These are phyloP conservation scores for Ichneumoninae sp. DNA, from an alignment of 2,888 invertebrate species.

Conservation along the genomic window DNA sequence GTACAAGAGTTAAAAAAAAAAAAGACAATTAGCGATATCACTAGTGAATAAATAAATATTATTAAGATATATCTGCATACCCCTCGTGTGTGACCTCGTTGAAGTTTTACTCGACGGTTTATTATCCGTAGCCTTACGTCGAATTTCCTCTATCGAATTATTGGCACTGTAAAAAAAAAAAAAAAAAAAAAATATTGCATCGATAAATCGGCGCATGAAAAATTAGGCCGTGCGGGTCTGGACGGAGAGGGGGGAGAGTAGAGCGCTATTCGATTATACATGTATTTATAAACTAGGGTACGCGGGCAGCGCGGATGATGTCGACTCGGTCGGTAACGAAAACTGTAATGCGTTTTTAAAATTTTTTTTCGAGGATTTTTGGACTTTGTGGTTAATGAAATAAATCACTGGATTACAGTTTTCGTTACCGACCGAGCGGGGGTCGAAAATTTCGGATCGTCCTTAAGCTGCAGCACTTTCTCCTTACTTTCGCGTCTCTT, in stretches of 20 bases:
- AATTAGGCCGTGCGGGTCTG: not conserved
- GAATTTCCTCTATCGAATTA: conserved; percentile 23
- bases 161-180: conserved; percentile 13
- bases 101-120: conserved; percentile 18
- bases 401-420: no score
- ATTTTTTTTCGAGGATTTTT: no score
- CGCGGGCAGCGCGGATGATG: no score
- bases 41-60: conserved; percentile 54
- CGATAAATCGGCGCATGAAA: not conserved
- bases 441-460: no score
- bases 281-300: no score
- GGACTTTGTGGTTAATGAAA: no score
- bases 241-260: not conserved
- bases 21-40: conserved; percentile 68
- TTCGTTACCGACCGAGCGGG: no score
- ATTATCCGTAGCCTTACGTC: conserved; percentile 14
- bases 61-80: conserved; percentile 14
- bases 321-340: no score
- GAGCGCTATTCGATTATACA: no score
- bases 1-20: conserved; percentile 66
- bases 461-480: not conserved
- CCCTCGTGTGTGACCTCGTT: conserved; percentile 14
- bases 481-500: not conserved
- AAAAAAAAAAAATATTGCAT: not conserved
- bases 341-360: no score